Conservation (phyloP, 2,888 invertebrate species). For the Diadegma fenestrale region DNA sequence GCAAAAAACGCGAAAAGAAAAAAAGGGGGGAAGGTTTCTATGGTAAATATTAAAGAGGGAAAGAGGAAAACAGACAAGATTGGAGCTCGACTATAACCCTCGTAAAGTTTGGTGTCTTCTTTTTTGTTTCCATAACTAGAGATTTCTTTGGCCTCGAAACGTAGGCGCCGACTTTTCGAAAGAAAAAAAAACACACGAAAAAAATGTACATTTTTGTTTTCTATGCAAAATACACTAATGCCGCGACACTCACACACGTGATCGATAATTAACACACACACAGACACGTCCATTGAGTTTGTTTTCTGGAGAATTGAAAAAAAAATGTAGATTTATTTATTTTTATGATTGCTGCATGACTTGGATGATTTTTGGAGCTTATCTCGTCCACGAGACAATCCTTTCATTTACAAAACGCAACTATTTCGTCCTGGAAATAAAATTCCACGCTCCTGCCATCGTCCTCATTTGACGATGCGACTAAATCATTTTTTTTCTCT, state of each 20-base stretch:
- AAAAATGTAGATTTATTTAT: slow-evolving; percentile 6
- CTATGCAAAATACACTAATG: slow-evolving; percentile 29
- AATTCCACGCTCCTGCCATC: not conserved
- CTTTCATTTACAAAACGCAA: slow-evolving; percentile 29
- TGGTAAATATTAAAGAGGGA: slow-evolving; percentile 14
- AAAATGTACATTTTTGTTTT: slow-evolving; percentile 3
- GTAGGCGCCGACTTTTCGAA: slow-evolving; percentile 73
- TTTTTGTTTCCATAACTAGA: slow-evolving; percentile 28
- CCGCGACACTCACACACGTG: slow-evolving; percentile 45
- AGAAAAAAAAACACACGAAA: slow-evolving; percentile 16
- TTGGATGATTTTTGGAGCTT: slow-evolving; percentile 43
- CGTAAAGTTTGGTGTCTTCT: slow-evolving; percentile 7
- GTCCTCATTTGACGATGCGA: not conserved
- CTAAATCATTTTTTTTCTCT: not conserved
- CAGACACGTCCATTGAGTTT: slow-evolving; percentile 27
- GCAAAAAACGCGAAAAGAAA: slow-evolving; percentile 26
- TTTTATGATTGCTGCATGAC: slow-evolving; percentile 45
- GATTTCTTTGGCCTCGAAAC: slow-evolving; percentile 58
- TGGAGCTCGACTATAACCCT: slow-evolving; percentile 20
- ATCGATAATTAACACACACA: slow-evolving; percentile 36
- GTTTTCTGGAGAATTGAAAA: slow-evolving; percentile 3
- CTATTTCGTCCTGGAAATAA: slow-evolving; percentile 16
- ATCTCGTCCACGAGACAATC: slow-evolving; percentile 30
- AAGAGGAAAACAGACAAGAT: slow-evolving; percentile 4
- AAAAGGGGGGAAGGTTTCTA: slow-evolving; percentile 13